Conservation (phyloP, 2,888 invertebrate genomes). For the Tinea pellionella region DNA sequence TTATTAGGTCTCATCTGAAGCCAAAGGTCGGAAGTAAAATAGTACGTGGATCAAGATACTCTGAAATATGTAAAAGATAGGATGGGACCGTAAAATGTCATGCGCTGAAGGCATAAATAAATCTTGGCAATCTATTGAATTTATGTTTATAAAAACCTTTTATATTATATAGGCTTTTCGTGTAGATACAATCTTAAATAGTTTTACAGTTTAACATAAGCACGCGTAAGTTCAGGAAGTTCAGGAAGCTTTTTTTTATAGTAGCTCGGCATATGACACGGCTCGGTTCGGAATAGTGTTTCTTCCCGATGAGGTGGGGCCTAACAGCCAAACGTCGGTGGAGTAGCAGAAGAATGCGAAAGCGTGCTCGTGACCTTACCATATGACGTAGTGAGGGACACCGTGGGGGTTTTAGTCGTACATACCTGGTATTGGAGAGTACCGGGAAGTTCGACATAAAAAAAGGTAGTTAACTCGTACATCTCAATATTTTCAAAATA, state of each 20-base stretch:
- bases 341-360: no score
- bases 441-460: no score
- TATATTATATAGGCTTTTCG: background rate
- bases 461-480: background rate
- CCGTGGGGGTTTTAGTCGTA: no score
- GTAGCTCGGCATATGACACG: no score
- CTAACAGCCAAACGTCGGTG: no score
- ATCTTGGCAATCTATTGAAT: background rate
- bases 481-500: background rate
- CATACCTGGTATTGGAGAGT: no score
- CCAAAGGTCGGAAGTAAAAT: background rate
- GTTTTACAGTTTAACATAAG: background rate
- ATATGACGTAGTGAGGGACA: no score
- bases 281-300: no score
- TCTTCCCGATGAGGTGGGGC: no score
- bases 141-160: background rate
- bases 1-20: background rate
- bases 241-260: no score
- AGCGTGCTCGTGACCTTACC: no score
- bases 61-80: background rate
- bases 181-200: background rate
- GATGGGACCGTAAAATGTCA: background rate
- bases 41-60: background rate
- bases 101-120: background rate
- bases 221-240: background rate